Conservation (phyloP, 2,888 invertebrate species). For the Villa cingulata region DNA sequence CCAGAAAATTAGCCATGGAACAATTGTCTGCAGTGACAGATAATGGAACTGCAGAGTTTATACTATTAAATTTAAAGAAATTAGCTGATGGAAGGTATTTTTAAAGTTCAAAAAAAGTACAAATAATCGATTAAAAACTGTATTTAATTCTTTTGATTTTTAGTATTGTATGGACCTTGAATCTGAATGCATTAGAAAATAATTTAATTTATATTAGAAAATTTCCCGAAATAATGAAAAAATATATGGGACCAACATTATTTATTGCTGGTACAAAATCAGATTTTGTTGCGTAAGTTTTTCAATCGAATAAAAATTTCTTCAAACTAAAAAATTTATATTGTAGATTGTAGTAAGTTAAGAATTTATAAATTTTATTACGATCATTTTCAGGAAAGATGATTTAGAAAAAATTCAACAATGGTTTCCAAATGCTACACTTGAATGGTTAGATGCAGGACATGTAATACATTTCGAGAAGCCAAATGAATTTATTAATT, state of each 20-base stretch:
- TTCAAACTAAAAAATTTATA: not conserved
- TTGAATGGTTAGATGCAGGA: slow-evolving; percentile 51
- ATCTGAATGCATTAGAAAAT: slow-evolving; percentile 53
- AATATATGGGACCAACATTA: slow-evolving; percentile 51
- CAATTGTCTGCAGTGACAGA: slow-evolving; percentile 44
- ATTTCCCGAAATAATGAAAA: slow-evolving; percentile 41
- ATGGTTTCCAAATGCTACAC: slow-evolving; percentile 48
- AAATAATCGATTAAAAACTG: not conserved
- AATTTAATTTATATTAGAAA: slow-evolving; percentile 50
- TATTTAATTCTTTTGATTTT: slow-evolving; percentile 7
- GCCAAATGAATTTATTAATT: slow-evolving; percentile 41
- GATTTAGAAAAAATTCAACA: slow-evolving; percentile 45
- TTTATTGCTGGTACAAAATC: slow-evolving; percentile 79
- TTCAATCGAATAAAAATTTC: no score
- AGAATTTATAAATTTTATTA: no score
- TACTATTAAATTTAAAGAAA: slow-evolving; percentile 74
- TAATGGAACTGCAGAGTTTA: slow-evolving; percentile 54
- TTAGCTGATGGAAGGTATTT: slow-evolving; percentile 42
- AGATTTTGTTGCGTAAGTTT: slow-evolving; percentile 59
- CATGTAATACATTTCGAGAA: slow-evolving; percentile 93
- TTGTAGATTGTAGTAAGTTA: not conserved
- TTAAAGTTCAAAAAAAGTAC: slow-evolving; percentile 3
- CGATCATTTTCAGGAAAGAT: slow-evolving; percentile 29
- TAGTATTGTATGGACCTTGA: slow-evolving; percentile 60
- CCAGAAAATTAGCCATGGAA: slow-evolving; percentile 50